Evolutionary conservation across 2,797 vertebrate species (phyloP).

Genomic region (Thamnophis elegans): DNA sequence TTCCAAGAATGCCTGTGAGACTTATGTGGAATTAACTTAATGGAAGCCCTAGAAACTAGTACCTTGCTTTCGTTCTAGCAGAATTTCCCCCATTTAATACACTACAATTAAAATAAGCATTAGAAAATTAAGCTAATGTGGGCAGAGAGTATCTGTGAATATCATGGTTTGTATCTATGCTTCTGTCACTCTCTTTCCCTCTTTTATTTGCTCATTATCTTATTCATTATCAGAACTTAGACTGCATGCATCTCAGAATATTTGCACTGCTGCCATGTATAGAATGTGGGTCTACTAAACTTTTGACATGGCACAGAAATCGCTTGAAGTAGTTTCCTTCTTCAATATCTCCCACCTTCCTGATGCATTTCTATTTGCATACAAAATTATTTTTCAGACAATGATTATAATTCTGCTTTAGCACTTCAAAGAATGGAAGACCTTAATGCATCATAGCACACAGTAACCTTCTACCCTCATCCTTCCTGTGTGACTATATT

Average conservation of each 20-base stretch:
- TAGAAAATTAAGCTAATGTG: not conserved
- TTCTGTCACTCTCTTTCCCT: not conserved
- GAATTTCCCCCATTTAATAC: not conserved
- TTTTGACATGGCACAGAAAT: not conserved
- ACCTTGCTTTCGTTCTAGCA: not conserved
- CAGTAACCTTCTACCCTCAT: conserved; percentile 52
- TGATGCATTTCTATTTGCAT: conserved; percentile 40
- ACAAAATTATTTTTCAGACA: conserved; percentile 46
- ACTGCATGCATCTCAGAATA: not conserved
- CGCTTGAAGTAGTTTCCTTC: not conserved
- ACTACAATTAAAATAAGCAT: not conserved
- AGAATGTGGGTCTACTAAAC: not conserved
- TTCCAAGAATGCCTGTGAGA: not conserved
- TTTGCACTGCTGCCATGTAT: not conserved
- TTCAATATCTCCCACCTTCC: conserved; percentile 21
- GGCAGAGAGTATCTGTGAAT: not conserved
- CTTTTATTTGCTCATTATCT: not conserved
- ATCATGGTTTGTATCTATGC: not conserved
- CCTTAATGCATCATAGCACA: conserved; percentile 56
- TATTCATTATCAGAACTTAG: not conserved
- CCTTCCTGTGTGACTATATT: conserved; percentile 56
- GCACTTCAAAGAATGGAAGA: conserved; percentile 52
- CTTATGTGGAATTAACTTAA: not conserved
- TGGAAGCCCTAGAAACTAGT: not conserved
- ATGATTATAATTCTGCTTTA: conserved; percentile 47